Evolutionary conservation across 2,888 invertebrate species (phyloP).

Genomic region (Tiliacea aurago): DNA sequence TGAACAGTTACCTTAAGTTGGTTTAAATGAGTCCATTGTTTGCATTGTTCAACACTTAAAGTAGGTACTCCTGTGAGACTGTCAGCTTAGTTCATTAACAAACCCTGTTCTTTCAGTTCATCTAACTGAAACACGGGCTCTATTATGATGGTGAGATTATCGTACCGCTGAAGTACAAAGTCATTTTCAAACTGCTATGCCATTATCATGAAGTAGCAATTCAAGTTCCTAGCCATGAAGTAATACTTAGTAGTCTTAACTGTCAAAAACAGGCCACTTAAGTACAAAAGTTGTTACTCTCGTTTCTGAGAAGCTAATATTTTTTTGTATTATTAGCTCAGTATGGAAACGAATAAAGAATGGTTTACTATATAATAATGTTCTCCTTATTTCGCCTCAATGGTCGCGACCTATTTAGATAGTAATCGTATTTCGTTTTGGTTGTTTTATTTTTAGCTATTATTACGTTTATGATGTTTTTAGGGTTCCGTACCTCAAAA

Average conservation of each 20-base stretch:
- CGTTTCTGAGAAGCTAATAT: conserved; percentile 31
- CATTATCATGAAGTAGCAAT: background rate
- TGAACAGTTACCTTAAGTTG: background rate
- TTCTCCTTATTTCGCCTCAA: conserved; percentile 41
- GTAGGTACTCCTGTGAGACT: background rate
- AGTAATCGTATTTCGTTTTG: conserved; percentile 29
- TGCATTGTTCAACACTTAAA: background rate
- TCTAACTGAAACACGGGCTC: background rate
- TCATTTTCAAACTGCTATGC: background rate
- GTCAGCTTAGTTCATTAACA: conserved; percentile 1
- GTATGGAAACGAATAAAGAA: conserved; percentile 36
- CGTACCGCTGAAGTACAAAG: background rate
- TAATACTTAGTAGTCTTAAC: background rate
- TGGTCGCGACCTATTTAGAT: conserved; percentile 54
- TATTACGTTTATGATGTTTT: background rate
- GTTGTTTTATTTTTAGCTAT: conserved; percentile 31
- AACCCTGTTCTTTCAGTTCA: background rate
- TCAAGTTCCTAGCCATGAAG: background rate
- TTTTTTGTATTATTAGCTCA: conserved; percentile 29
- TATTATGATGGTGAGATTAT: background rate
- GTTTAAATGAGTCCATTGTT: conserved; percentile 3
- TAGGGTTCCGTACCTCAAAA: no score
- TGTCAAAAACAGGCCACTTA: conserved; percentile 2
- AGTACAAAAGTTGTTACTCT: background rate
- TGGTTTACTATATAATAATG: conserved; percentile 42